These are phyloP conservation scores for Geodia barretti DNA, from an alignment of 37 sponge, comb jelly and placozoan species.

Conservation along the genomic window DNA sequence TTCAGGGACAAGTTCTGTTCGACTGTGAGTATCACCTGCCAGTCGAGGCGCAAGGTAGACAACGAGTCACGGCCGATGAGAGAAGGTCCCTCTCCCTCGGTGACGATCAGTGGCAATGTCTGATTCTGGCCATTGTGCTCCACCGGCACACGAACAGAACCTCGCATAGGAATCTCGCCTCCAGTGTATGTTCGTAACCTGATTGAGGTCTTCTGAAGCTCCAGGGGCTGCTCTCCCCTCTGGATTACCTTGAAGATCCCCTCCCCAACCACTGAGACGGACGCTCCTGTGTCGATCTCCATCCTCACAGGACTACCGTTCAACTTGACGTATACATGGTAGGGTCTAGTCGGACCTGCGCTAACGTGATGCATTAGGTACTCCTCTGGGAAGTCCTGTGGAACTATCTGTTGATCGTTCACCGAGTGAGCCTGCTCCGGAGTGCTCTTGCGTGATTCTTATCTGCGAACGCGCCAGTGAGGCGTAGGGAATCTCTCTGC, in stretches of 20 bases:
- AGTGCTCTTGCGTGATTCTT: too few relatives aligned
- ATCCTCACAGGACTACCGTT: constrained; percentile 20
- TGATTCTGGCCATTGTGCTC: not conserved
- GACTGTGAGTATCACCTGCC: constrained; percentile 2
- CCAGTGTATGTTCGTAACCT: constrained; percentile 42
- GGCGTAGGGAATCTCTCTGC: too few relatives aligned
- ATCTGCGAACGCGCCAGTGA: too few relatives aligned
- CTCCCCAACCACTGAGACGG: constrained; percentile 31
- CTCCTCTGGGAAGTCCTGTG: too few relatives aligned
- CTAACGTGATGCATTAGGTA: too few relatives aligned
- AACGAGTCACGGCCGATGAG: constrained; percentile 52
- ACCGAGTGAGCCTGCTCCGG: too few relatives aligned
- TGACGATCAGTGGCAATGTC: constrained; percentile 15
- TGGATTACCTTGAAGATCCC: not conserved
- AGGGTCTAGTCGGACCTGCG: too few relatives aligned
- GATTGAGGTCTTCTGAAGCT: constrained; percentile 2
- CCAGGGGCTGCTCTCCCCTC: not conserved
- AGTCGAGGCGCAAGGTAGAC: constrained; percentile 12
- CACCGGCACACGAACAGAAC: constrained; percentile 16
- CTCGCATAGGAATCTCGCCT: constrained; percentile 28
- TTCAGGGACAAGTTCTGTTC: constrained; percentile 9
- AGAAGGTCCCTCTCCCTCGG: constrained; percentile 44
- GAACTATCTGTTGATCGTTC: too few relatives aligned
- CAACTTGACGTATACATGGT: too few relatives aligned
- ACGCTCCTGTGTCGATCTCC: constrained; percentile 58